A percentile compares a stretch with the other conserved stretches of the same genome.
phyloP scores from a whole-genome alignment of 2,888 invertebrate species.

The Caenorhabditis virilis region DNA sequence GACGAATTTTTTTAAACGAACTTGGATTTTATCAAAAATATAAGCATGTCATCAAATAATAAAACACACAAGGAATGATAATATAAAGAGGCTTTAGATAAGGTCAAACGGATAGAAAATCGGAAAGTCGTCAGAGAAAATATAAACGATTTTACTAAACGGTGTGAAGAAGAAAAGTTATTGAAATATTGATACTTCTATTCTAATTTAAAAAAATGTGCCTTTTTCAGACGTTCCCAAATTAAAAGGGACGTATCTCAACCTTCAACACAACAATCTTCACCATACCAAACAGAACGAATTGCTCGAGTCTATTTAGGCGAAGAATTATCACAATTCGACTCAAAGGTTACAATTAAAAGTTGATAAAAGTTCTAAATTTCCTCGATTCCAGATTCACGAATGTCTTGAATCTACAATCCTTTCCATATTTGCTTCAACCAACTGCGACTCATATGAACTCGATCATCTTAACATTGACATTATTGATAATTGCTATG shows the following conservation, averaged over 20 bases:
- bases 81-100: no score
- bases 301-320: constrained; percentile 43
- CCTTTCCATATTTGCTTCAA: constrained; percentile 17
- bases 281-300: constrained; percentile 15
- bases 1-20: no score
- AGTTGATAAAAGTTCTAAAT: background rate
- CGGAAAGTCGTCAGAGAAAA: no score
- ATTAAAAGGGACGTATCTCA: constrained; percentile 12
- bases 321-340: constrained; percentile 44
- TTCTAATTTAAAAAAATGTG: constrained; percentile 8
- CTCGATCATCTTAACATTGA: constrained; percentile 40
- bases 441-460: constrained; percentile 33
- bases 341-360: constrained; percentile 40
- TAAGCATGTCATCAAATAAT: no score
- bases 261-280: background rate
- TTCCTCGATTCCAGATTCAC: constrained; percentile 29
- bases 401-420: constrained; percentile 33
- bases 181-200: no score
- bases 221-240: constrained; percentile 14
- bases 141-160: no score
- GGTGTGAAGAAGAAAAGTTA: no score
- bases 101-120: no score
- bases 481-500: constrained; percentile 42
- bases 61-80: no score
- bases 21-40: no score